These are phyloP conservation scores for Mizuhopecten yessoensis DNA, from an alignment of 1,140 invertebrate genomes.

Conservation along the genomic window DNA sequence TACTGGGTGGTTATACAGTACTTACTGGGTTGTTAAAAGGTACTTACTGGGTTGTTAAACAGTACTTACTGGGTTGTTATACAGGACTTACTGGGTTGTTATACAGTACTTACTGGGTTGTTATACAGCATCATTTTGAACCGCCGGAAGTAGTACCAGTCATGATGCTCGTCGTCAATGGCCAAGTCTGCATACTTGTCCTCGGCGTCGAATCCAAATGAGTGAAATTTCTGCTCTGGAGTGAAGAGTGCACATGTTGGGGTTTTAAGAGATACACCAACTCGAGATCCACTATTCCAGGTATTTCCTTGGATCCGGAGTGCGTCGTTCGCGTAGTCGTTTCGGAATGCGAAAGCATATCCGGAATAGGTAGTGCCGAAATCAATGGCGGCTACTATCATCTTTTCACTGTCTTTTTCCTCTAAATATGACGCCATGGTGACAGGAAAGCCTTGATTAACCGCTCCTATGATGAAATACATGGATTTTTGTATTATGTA, in stretches of 20 bases:
- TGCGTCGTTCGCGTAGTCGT: constrained; percentile 36
- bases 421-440: background rate
- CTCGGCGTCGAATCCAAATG: constrained; percentile 59
- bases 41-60: too few species aligned
- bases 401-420: background rate
- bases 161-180: constrained; percentile 25
- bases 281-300: background rate
- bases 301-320: constrained; percentile 31
- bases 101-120: background rate
- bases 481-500: too few species aligned
- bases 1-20: too few species aligned
- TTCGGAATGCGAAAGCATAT: constrained; percentile 49
- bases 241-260: constrained; percentile 54
- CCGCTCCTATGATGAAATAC: too few species aligned
- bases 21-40: too few species aligned
- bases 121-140: constrained; percentile 59
- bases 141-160: constrained; percentile 56
- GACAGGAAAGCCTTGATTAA: too few species aligned
- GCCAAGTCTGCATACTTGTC: constrained; percentile 51
- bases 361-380: constrained; percentile 55
- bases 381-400: constrained; percentile 51
- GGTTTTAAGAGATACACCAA: constrained; percentile 53
- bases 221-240: constrained; percentile 49
- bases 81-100: too few species aligned
- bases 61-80: too few species aligned